Base-by-base conservation (phyloP, 2,113 vertebrate genomes). In the Neofelis nebulosa region DNA sequence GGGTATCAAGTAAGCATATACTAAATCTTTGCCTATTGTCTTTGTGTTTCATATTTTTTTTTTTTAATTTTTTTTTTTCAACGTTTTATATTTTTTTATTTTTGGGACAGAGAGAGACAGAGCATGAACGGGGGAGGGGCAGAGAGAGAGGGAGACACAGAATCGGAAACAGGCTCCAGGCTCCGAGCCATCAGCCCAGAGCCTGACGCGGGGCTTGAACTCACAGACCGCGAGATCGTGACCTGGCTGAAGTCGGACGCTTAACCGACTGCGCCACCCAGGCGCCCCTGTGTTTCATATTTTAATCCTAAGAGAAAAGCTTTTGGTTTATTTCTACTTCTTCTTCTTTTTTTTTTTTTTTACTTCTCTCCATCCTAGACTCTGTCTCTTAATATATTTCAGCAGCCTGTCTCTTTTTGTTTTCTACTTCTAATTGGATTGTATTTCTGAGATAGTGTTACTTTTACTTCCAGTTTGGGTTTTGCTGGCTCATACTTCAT, bases 401-500 rank as follows among this genome's bases (percentile, higher is more conserved):
- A 63, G 33, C 8, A 50, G 25, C 19, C 10, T 73, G 10, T 83
- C 21, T 9, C 84, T 86, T 96, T 63, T 71, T 91, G 13, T 79
- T 91, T 87, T 69, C 38, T 93, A 31, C 45, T 92, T 93, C 52
- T 83, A 10, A 73, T 71, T 96, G 55, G 61, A 55, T 88, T 87
- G 11, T 85, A 48, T 84, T 88, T 91, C 63, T 94, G 31, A 23
- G 21, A 79, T 79, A 41, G 29, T 91, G 15, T 82, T 90, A 65
- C n/a, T 93, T 96, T 90, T 84, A 83, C 48, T 92, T 94, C 33
- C 5, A 27, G 16, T 68, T 57, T n/a, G 12, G 82, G n/a, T 76
- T 97, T 96, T 94, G 73, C 65, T 19, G 89, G 25, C 38, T 85
- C 61, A 65, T 73, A 13, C 78, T 88, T 89, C 25, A 85, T 45